These are phyloP conservation scores for Microplitis demolitor DNA, from an alignment of 1,140 invertebrate genomes.

Conservation along the genomic window DNA sequence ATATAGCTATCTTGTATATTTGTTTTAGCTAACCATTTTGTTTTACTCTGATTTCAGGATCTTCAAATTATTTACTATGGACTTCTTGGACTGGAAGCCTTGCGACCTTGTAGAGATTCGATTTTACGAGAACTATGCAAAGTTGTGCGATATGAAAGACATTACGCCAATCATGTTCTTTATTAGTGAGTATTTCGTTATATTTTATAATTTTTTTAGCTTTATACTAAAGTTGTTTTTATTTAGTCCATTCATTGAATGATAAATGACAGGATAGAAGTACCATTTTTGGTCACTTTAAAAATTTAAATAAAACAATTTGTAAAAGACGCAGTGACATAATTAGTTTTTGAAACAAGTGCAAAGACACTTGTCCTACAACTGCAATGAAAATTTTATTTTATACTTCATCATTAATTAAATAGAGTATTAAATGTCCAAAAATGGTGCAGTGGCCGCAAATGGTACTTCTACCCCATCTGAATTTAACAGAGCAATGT, in stretches of 20 bases:
- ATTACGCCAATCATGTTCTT: constrained; percentile 79
- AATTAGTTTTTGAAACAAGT: too few relatives aligned
- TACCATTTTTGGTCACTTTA: too few relatives aligned
- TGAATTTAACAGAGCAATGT: too few relatives aligned
- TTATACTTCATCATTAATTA: too few relatives aligned
- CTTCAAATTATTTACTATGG: constrained; percentile 78
- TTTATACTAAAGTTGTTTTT: not conserved
- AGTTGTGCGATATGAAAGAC: constrained; percentile 74
- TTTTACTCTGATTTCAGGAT: constrained; percentile 65
- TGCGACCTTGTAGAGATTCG: constrained; percentile 73
- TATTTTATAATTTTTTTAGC: not conserved
- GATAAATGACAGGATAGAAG: not conserved
- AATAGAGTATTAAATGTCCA: too few relatives aligned
- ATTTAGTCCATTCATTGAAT: not conserved
- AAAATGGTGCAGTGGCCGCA: too few relatives aligned
- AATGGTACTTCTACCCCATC: too few relatives aligned
- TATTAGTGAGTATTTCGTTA: constrained; percentile 71
- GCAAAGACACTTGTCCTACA: too few relatives aligned
- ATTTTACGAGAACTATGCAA: constrained; percentile 72
- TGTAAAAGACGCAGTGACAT: too few relatives aligned
- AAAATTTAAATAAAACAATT: too few relatives aligned
- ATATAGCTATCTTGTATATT: not conserved
- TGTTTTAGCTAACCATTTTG: not conserved
- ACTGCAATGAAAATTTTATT: too few relatives aligned
- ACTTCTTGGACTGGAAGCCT: constrained; percentile 74